These are phyloP conservation scores for Phylloscopus trochilus DNA, from an alignment of 2,113 vertebrate genomes.

Conservation along the genomic window DNA sequence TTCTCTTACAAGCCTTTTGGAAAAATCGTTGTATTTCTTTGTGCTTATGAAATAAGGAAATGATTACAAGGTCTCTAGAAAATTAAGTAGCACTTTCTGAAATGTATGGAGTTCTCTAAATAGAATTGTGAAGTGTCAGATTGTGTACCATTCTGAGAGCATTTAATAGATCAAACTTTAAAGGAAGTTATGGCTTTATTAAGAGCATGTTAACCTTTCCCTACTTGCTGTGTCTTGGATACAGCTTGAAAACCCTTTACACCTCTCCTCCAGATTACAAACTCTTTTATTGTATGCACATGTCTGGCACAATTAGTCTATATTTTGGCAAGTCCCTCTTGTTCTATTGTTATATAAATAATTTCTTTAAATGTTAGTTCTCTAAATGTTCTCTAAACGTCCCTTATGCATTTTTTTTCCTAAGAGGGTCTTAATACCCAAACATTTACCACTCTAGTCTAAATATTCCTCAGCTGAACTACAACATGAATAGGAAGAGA, in stretches of 20 bases:
- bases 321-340: not conserved
- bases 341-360: conserved; percentile 5
- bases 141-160: not conserved
- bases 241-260: not conserved
- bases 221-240: not conserved
- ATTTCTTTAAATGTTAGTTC: not conserved
- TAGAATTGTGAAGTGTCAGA: not conserved
- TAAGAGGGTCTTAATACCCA: not conserved
- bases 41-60: not conserved
- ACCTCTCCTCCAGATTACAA: not conserved
- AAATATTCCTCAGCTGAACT: conserved; percentile 32
- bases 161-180: not conserved
- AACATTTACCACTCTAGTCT: conserved; percentile 34
- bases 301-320: not conserved
- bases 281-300: not conserved
- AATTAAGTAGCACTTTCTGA: not conserved
- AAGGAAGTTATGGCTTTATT: not conserved
- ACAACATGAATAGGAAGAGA: not conserved
- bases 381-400: not conserved
- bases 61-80: not conserved
- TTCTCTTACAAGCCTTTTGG: not conserved
- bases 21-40: not conserved
- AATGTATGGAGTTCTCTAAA: not conserved
- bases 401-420: not conserved
- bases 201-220: not conserved